A percentile compares a stretch with the other conserved stretches of the same genome.
phyloP scores from a whole-genome alignment of 2,797 vertebrate species.

The Malacoctenus gilli region DNA sequence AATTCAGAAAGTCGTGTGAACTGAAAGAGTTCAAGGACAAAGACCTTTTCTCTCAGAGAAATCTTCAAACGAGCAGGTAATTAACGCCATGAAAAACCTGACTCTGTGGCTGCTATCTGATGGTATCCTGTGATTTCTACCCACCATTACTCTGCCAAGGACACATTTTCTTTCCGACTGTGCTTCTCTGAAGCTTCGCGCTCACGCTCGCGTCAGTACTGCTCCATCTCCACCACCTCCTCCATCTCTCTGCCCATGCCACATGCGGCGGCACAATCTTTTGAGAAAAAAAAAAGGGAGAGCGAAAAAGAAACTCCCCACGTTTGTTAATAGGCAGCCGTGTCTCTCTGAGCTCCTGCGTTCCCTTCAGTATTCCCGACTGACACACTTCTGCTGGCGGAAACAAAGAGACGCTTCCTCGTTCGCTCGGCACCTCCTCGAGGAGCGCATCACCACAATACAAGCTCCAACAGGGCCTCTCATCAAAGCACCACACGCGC shows the following conservation, averaged over 20 bases:
- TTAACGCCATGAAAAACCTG: not conserved
- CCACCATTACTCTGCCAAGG: slow-evolving; percentile 2
- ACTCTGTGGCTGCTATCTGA: slow-evolving; percentile 2
- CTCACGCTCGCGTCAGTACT: not conserved
- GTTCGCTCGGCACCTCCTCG: slow-evolving; percentile 24
- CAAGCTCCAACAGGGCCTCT: slow-evolving; percentile 22
- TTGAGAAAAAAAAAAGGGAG: rapidly evolving
- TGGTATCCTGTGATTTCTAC: slow-evolving; percentile 4
- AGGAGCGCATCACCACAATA: slow-evolving; percentile 28
- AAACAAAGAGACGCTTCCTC: slow-evolving; percentile 49
- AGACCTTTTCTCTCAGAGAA: not conserved
- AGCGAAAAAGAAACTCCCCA: not conserved
- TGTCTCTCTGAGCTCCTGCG: slow-evolving; percentile 21
- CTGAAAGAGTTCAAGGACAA: not conserved
- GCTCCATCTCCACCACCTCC: not conserved
- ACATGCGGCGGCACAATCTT: slow-evolving; percentile 20
- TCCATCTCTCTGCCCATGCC: slow-evolving; percentile 1
- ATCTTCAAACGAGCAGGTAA: slow-evolving; percentile 14
- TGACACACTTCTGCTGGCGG: slow-evolving; percentile 55
- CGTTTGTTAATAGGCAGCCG: slow-evolving; percentile 28
- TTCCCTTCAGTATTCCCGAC: slow-evolving; percentile 46
- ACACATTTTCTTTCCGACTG: slow-evolving; percentile 8
- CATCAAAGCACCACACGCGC: slow-evolving; percentile 22
- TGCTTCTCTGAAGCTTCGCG: slow-evolving; percentile 7
- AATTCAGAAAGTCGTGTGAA: not conserved